Conservation (phyloP, 2,797 vertebrate genomes). For the Coccyzus lansbergi region DNA sequence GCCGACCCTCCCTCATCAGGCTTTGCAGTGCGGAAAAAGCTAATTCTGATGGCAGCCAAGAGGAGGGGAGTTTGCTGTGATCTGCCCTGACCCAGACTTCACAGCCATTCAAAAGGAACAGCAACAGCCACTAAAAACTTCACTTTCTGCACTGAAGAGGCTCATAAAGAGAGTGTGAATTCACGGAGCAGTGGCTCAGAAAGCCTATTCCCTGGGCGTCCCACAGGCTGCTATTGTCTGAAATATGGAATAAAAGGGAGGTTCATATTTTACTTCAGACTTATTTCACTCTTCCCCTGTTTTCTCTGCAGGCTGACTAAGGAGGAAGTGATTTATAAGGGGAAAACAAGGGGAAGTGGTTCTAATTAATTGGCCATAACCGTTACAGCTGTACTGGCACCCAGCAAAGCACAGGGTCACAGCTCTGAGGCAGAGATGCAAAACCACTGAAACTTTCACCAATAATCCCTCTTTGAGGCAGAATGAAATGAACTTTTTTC, state of each 20-base stretch:
- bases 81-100: constrained; percentile 19
- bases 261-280: constrained; percentile 40
- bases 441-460: not conserved
- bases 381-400: not conserved
- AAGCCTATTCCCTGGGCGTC: constrained; percentile 30
- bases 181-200: constrained; percentile 28
- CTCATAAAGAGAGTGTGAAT: constrained; percentile 50
- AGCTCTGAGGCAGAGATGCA: not conserved
- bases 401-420: not conserved
- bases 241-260: constrained; percentile 36
- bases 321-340: constrained; percentile 59
- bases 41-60: not conserved
- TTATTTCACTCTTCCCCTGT: constrained; percentile 17
- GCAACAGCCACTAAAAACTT: constrained; percentile 37
- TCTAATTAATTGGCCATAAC: constrained; percentile 63
- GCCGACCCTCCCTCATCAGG: not conserved
- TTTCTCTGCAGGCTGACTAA: constrained; percentile 14
- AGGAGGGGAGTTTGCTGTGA: not conserved
- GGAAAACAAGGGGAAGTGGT: constrained; percentile 37
- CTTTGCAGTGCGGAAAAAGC: not conserved
- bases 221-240: constrained; percentile 14
- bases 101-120: constrained; percentile 14
- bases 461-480: not conserved
- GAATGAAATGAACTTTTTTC: not conserved
- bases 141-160: not conserved